Conservation (phyloP, 2,113 vertebrate genomes). For the Nothoprocta perdicaria region DNA sequence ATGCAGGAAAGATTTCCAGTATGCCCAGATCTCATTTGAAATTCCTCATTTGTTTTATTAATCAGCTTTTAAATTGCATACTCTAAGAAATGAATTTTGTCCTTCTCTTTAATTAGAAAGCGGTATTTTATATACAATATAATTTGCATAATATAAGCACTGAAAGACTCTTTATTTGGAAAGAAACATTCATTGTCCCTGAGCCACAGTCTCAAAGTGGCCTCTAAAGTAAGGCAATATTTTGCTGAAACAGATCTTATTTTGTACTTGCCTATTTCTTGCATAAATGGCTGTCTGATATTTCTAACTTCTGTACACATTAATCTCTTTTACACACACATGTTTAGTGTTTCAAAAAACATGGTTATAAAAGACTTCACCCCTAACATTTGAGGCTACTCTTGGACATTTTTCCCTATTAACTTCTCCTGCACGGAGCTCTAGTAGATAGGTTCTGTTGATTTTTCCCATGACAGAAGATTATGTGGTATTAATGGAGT, state of each 20-base stretch:
- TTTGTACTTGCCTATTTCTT: not conserved
- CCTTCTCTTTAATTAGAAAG: not conserved
- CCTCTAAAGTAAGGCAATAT: not conserved
- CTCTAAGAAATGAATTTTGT: not conserved
- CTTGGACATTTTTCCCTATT: not conserved
- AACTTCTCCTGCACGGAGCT: not conserved
- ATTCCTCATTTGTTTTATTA: not conserved
- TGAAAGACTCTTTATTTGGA: not conserved
- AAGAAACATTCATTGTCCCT: not conserved
- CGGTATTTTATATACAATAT: not conserved
- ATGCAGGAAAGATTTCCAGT: not conserved
- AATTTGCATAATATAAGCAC: not conserved
- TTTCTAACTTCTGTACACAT: not conserved
- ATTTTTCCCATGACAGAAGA: conserved; percentile 10
- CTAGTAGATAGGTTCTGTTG: not conserved
- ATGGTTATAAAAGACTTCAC: not conserved
- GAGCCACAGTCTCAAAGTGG: not conserved
- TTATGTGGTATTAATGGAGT: conserved; percentile 29
- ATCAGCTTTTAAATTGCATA: not conserved
- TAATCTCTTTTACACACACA: not conserved
- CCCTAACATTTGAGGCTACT: not conserved
- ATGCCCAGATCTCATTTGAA: not conserved
- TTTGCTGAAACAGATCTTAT: not conserved
- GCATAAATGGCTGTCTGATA: not conserved
- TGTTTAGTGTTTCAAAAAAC: not conserved